phyloP scores from a whole-genome alignment of 2,888 invertebrate species.

The Panopea generosa region DNA sequence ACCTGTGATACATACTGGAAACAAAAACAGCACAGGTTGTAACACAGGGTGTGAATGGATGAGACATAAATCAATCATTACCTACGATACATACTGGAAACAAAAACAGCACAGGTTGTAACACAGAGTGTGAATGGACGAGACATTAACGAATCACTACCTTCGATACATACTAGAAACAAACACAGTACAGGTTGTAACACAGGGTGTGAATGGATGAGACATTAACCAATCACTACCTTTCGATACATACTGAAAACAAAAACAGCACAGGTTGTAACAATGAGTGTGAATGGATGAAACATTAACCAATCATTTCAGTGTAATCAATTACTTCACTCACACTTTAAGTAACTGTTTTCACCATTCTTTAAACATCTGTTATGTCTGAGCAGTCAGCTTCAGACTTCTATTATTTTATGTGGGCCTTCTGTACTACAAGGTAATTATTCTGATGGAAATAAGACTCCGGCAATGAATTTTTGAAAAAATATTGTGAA shows the following conservation, averaged over 20 bases:
- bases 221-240: too few relatives aligned
- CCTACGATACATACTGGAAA: conserved; percentile 96
- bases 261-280: too few relatives aligned
- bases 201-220: neutral
- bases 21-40: conserved; percentile 6
- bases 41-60: neutral
- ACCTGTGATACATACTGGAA: conserved; percentile 97
- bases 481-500: too few relatives aligned
- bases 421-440: too few relatives aligned
- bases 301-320: conserved; percentile 86
- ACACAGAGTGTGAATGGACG: neutral
- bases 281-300: neutral
- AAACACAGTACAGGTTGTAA: neutral
- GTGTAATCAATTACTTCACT: too few relatives aligned
- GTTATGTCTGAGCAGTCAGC: too few relatives aligned
- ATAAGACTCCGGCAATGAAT: too few relatives aligned
- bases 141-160: conserved; percentile 86
- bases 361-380: too few relatives aligned
- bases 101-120: conserved; percentile 2
- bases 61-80: conserved; percentile 83
- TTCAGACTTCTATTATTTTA: too few relatives aligned
- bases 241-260: too few relatives aligned
- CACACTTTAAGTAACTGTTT: too few relatives aligned
- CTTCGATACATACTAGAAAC: conserved; percentile 95
- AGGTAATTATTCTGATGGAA: too few relatives aligned